These are phyloP conservation scores for Sinodicranocentrus sp. DNA, from an alignment of 2,888 invertebrate species.

Conservation along the genomic window DNA sequence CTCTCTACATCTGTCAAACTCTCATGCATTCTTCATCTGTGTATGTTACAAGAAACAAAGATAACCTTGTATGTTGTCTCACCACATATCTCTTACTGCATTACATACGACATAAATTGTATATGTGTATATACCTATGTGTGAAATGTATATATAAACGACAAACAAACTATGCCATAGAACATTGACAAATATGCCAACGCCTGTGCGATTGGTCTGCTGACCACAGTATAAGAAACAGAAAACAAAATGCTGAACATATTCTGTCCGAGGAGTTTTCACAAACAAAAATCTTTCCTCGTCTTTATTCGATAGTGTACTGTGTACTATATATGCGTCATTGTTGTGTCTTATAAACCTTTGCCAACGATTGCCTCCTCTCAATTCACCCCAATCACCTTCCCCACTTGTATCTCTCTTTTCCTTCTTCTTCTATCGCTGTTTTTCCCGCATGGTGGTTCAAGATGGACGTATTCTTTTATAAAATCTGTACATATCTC, in stretches of 20 bases:
- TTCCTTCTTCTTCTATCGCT: neutral
- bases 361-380: neutral
- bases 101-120: neutral
- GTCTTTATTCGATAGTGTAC: neutral
- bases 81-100: neutral
- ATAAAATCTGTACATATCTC: no score
- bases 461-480: no score
- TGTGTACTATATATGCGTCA: neutral
- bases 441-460: no score
- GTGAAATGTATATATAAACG: no score
- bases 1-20: neutral
- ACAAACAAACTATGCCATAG: neutral
- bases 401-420: neutral
- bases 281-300: neutral
- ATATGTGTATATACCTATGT: neutral
- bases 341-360: neutral
- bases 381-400: neutral
- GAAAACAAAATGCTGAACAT: neutral
- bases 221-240: neutral
- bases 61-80: constrained; percentile 41
- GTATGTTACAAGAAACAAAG: neutral
- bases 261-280: constrained; percentile 18
- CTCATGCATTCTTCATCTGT: neutral
- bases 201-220: neutral
- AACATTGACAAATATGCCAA: constrained; percentile 13